Conservation (phyloP, 2,113 vertebrate genomes). For the Lepisosteus osseus region DNA sequence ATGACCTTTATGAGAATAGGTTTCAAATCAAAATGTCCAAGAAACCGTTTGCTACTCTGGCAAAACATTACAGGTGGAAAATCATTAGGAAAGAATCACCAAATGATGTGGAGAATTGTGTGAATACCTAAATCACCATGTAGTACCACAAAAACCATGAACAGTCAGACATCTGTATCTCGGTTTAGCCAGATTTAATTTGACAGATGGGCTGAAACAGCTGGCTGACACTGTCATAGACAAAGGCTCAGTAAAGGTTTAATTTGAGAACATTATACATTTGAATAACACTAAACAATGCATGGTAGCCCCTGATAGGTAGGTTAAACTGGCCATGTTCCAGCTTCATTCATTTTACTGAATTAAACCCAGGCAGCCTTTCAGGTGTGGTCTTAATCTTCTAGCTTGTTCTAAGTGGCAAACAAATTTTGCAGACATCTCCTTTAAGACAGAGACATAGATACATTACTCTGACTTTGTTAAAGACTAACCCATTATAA, state of each 20-base stretch:
- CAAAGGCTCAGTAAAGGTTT: constrained; percentile 28
- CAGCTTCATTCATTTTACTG: background rate
- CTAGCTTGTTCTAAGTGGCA: constrained; percentile 7
- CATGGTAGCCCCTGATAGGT: background rate
- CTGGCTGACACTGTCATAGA: constrained; percentile 31
- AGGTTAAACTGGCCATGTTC: background rate
- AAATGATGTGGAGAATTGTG: too few relatives aligned
- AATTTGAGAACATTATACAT: constrained; percentile 24
- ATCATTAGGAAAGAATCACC: background rate
- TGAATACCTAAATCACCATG: constrained; percentile 13
- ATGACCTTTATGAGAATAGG: too few relatives aligned
- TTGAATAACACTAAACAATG: constrained; percentile 6
- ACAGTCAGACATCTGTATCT: constrained; percentile 30
- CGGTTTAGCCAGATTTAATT: constrained; percentile 34
- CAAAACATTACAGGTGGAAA: too few relatives aligned
- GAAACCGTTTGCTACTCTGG: too few relatives aligned
- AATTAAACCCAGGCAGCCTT: background rate
- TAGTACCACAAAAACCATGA: constrained; percentile 18
- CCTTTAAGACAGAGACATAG: constrained; percentile 5
- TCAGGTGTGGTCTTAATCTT: constrained; percentile 9
- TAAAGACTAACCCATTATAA: too few relatives aligned
- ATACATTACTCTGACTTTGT: background rate
- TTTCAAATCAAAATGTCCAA: too few relatives aligned
- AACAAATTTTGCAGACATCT: constrained; percentile 3
- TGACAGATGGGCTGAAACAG: constrained; percentile 44